Conservation (phyloP, 2,797 vertebrate species). For the Pangasius djambal region DNA sequence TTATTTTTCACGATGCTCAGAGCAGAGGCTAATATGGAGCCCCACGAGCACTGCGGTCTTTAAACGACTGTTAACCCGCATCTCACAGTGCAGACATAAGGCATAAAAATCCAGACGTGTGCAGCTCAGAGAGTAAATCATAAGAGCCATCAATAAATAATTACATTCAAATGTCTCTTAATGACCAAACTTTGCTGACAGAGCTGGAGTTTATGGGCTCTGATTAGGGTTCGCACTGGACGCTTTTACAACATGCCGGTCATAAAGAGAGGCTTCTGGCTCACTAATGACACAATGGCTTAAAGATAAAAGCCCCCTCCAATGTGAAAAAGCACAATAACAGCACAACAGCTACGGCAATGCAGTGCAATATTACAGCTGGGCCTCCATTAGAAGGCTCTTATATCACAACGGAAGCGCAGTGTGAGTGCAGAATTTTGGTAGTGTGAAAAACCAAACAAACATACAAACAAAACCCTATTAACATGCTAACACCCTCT, state of each 20-base stretch:
- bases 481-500: not conserved
- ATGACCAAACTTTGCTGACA: conserved; percentile 82
- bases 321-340: conserved; percentile 42
- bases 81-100: conserved; percentile 60
- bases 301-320: conserved; percentile 73
- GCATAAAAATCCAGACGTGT: conserved; percentile 66
- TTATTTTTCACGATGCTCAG: conserved; percentile 41
- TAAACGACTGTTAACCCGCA: conserved; percentile 70
- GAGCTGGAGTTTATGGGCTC: conserved; percentile 71
- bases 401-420: conserved; percentile 17
- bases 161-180: conserved; percentile 81
- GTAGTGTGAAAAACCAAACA: not conserved
- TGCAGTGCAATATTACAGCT: conserved; percentile 41
- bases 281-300: conserved; percentile 73
- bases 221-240: conserved; percentile 73
- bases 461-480: not conserved
- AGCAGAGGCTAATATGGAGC: conserved; percentile 60
- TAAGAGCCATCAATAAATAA: conserved; percentile 83
- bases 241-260: conserved; percentile 77
- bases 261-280: conserved; percentile 77
- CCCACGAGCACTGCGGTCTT: conserved; percentile 60
- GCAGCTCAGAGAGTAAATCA: conserved; percentile 75
- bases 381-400: conserved; percentile 38
- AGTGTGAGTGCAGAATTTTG: not conserved
- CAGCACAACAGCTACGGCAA: conserved; percentile 45